A percentile compares a stretch with the other conserved stretches of the same genome.
Evolutionary conservation across 2,888 invertebrate species (phyloP).

Genomic region (Leptopterna dolabrata): DNA sequence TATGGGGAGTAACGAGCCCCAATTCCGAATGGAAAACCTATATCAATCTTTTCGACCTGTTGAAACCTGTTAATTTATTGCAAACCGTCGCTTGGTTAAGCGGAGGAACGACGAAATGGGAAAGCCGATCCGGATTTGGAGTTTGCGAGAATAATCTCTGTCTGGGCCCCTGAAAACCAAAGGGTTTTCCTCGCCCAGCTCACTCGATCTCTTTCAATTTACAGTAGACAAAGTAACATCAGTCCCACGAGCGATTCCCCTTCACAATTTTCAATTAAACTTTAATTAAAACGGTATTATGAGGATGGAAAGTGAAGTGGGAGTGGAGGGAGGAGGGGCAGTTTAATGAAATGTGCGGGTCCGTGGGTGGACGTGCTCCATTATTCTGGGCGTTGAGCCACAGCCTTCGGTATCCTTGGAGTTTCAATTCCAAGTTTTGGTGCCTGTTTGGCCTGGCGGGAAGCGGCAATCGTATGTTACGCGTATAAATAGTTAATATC

Average conservation of each 20-base stretch:
- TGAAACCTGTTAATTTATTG: too few relatives aligned
- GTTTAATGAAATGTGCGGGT: neutral
- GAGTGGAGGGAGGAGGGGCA: too few relatives aligned
- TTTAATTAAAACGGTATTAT: neutral
- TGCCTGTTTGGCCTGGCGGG: neutral
- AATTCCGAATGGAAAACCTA: too few relatives aligned
- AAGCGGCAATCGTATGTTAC: neutral
- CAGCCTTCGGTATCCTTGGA: neutral
- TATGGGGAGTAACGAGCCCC: too few relatives aligned
- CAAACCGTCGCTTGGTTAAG: too few relatives aligned
- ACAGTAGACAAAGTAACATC: neutral
- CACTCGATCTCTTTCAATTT: neutral
- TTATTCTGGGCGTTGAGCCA: neutral
- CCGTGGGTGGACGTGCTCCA: neutral
- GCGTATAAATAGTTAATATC: neutral
- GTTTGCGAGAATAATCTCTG: too few relatives aligned
- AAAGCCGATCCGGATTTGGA: too few relatives aligned
- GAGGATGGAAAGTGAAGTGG: neutral
- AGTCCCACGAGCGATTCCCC: neutral
- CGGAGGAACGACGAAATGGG: too few relatives aligned
- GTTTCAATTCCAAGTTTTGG: neutral
- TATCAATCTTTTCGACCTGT: too few relatives aligned
- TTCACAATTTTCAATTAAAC: neutral
- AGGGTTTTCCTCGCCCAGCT: too few relatives aligned
- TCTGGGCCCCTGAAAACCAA: too few relatives aligned